Evolutionary conservation across 2,888 invertebrate species (phyloP), one percentile per base, ranked within the genome.

Genomic region (Leucoptera coffeella): DNA sequence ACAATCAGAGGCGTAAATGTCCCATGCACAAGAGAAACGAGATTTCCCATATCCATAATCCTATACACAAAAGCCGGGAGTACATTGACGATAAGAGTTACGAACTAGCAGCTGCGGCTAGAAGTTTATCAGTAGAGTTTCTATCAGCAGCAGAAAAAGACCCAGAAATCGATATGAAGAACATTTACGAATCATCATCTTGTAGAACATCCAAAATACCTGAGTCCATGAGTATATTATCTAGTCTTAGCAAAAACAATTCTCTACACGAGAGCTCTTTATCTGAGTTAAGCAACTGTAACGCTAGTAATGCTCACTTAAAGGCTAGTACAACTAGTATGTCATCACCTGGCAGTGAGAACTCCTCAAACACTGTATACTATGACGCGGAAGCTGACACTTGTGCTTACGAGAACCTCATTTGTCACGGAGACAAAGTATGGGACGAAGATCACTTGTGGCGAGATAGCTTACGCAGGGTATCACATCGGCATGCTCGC

Each of bases 391-490:
- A 65, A 43, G 57, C 65, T 14, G 67, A 67, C 32, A 41, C 53
- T 14, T 45, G 53, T 40, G 51, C 62, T 7, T 69, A 69, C 38
- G 69, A 69, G 48, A 69, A 69, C 40, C 38, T 69, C 11, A 45
- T 56, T 20, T 64, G 60, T 30, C 75, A 76, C 42, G 82, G 81
- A 25, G 83, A 83, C 41, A 80, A 82, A 47, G 74, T 85, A 20
- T 88, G 87, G 87, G 88, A 87, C 44, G 86, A 89, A 54, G 88
- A 89, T 54, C 62, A 77, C 5, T 59, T 87, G 15, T 89, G 89
- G 89, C 73, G 83, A 29, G 88, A 88, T 43, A 84, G 84, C 42
- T 60, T 89, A 26, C 72, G 88, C 32, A 73, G 82, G 33, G 85
- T 85, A 1, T 87, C 87, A 32, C 80, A 87, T 39, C 71, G 87